Conservation (phyloP, 2,888 invertebrate species). For the Cheilosia vulpina region DNA sequence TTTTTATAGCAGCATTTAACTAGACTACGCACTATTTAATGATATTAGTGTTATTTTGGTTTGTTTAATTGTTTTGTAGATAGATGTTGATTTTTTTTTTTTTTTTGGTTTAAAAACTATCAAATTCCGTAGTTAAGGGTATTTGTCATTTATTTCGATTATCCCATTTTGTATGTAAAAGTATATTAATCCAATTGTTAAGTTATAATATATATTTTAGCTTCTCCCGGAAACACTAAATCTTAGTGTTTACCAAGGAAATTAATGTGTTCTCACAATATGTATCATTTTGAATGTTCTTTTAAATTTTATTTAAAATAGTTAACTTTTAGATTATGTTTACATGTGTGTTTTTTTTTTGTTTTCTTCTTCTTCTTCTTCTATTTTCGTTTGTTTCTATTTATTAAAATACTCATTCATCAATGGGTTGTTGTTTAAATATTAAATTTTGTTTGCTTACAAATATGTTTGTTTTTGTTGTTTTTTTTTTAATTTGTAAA, state of each 20-base stretch:
- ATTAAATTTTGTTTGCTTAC: conserved; percentile 65
- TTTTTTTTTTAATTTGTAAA: conserved; percentile 75
- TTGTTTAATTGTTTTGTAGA: conserved; percentile 64
- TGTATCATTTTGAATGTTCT: conserved; percentile 20
- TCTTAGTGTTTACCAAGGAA: conserved; percentile 59
- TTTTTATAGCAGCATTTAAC: conserved; percentile 58
- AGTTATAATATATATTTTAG: conserved; percentile 41
- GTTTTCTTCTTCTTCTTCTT: conserved; percentile 34
- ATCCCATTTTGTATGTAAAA: conserved; percentile 71
- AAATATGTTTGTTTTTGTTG: conserved; percentile 66
- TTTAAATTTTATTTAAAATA: conserved; percentile 67
- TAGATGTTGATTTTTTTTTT: conserved; percentile 51
- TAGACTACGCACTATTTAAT: conserved; percentile 69
- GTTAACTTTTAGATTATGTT: conserved; percentile 74
- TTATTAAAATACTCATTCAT: conserved; percentile 66
- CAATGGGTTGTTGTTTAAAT: conserved; percentile 67
- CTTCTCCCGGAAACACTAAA: conserved; percentile 58
- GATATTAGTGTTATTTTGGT: conserved; percentile 61
- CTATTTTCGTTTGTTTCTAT: conserved; percentile 27
- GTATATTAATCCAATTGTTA: conserved; percentile 59
- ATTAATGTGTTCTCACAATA: conserved; percentile 37
- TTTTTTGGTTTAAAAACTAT: conserved; percentile 45
- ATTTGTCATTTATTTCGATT: conserved; percentile 72
- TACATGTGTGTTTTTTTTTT: background rate
- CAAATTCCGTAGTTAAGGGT: conserved; percentile 72